Evolutionary conservation across 2,888 invertebrate species (phyloP), one percentile per base, ranked within the genome.

Genomic region (Allolobophora icterica): DNA sequence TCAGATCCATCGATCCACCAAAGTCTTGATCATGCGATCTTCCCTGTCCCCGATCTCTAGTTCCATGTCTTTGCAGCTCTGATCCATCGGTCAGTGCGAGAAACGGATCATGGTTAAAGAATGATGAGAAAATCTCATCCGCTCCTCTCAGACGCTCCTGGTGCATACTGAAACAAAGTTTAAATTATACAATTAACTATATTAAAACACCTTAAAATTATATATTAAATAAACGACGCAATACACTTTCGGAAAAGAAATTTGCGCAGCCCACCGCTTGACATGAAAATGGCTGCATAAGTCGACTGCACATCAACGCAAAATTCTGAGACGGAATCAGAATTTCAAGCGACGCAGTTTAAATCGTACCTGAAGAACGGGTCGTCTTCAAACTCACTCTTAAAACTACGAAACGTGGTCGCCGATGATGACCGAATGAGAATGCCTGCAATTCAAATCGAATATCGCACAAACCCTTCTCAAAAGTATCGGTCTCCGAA

Each of bases 321-420:
- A 52, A 58, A 35, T 13, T 34, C 52, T 34, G 58, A 42, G 33
- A 58, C 30, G 19, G 5, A 45, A n/a, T 42, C 58, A 45, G 52
- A 42, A 38, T 40, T n/a, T 40, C 24, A 58, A 13, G 34, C 34
- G 71, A 38, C 38, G 24, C 30, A 90, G 45, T 90, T 45, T 90
- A 45, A 58, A 52, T 83, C 91, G 33, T n/a, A 92, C 91, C 91
- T 87, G 91, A 92, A 92, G 45, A 92, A 92, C n/a, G 91, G 90
- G 87, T 92, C 91, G 40, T 92, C 89, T 30, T 84, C 89, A 90
- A 92, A 92, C 33, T 19, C 2, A 34, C 38, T 38, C 24, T 38
- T 87, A 38, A 21, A 87, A 87, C 83, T 91, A 24, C 91, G 42
- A 84, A 90, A 91, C 91, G 91, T 91, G 33, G n/a, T n/a, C n/a